Conservation (phyloP, 1,140 invertebrate species). For the Zaprionus africanus region DNA sequence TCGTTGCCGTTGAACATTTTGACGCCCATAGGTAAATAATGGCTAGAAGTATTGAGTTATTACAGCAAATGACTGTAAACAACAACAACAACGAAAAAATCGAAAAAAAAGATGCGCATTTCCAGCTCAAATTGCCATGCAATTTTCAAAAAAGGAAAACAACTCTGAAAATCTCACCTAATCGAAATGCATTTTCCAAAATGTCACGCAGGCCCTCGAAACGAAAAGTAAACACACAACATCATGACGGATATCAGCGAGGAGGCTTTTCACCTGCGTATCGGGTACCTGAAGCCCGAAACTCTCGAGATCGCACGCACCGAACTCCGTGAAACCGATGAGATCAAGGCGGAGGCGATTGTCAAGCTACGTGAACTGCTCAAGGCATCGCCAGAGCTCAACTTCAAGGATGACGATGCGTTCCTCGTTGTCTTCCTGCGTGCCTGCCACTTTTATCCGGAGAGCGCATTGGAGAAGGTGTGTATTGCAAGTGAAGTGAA, state of each 20-base stretch:
- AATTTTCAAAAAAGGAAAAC: slow-evolving; percentile 22
- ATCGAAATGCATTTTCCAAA: slow-evolving; percentile 49
- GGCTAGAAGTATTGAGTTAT: slow-evolving; percentile 38
- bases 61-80: slow-evolving; percentile 40
- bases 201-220: slow-evolving; percentile 57
- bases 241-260: slow-evolving; percentile 69
- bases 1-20: slow-evolving; percentile 16
- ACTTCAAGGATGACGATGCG: slow-evolving; percentile 89
- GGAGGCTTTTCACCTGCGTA: slow-evolving; percentile 78
- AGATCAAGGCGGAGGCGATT: slow-evolving; percentile 87
- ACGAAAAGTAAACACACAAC: slow-evolving; percentile 13
- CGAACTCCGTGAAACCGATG: slow-evolving; percentile 90
- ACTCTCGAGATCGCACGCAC: slow-evolving; percentile 86
- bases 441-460: slow-evolving; percentile 91
- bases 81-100: not conserved
- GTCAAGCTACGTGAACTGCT: slow-evolving; percentile 87
- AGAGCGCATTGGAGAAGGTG: slow-evolving; percentile 90
- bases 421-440: slow-evolving; percentile 90
- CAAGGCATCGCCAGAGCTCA: slow-evolving; percentile 87
- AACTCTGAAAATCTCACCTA: slow-evolving; percentile 12
- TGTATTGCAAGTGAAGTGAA: slow-evolving; percentile 73
- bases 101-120: not conserved
- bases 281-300: slow-evolving; percentile 81
- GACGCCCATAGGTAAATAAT: slow-evolving; percentile 50
- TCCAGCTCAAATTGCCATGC: slow-evolving; percentile 7